phyloP scores from a whole-genome alignment of 2,888 invertebrate species.

The Oconnorella tubifera region DNA sequence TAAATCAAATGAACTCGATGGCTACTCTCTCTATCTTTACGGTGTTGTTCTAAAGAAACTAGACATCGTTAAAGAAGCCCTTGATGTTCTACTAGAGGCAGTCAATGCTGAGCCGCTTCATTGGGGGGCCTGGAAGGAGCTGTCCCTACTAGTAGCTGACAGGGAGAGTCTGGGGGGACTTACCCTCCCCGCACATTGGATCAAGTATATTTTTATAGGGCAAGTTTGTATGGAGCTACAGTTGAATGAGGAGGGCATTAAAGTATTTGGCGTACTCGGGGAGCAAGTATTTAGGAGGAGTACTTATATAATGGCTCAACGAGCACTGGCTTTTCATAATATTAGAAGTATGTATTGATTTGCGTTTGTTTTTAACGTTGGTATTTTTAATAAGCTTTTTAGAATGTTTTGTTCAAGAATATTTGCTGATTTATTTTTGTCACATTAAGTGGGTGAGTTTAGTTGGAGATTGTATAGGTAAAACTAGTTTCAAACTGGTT shows the following conservation, averaged over 20 bases:
- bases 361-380: background rate
- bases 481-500: too few species aligned
- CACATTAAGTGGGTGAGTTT: too few species aligned
- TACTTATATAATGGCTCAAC: conserved; percentile 84
- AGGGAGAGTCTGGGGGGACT: conserved; percentile 65
- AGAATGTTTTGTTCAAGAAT: too few species aligned
- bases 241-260: conserved; percentile 81
- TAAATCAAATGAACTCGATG: conserved; percentile 66
- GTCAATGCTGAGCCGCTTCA: conserved; percentile 76
- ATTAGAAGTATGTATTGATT: conserved; percentile 65
- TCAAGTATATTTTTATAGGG: conserved; percentile 85
- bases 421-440: too few species aligned
- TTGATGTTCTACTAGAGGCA: conserved; percentile 74
- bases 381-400: too few species aligned
- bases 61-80: conserved; percentile 74
- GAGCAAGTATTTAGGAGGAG: conserved; percentile 79
- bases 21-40: conserved; percentile 68
- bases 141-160: conserved; percentile 78
- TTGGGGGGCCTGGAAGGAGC: conserved; percentile 93
- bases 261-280: conserved; percentile 73
- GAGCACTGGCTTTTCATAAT: conserved; percentile 88
- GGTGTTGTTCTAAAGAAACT: conserved; percentile 85
- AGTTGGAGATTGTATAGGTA: too few species aligned
- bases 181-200: conserved; percentile 78
- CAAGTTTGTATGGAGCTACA: conserved; percentile 86